Evolutionary conservation across 2,113 vertebrate genomes (phyloP), one percentile per base, ranked within the genome.

Genomic region (Bufo bufo): DNA sequence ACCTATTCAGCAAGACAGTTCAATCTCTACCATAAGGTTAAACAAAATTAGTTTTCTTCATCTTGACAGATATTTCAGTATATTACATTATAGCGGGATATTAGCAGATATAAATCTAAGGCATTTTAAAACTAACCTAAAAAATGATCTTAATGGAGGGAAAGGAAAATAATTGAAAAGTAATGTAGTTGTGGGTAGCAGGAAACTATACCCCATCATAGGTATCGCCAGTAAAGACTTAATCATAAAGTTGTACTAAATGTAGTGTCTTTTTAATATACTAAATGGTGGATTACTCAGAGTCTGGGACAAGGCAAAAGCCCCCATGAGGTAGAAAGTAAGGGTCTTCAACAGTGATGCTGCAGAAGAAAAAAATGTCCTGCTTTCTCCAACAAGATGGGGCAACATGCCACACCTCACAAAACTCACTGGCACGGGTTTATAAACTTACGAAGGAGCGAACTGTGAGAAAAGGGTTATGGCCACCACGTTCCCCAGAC

Each of bases 11-110:
- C 47, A 65, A 47, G 58, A 16, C 72, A 84, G 23, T 54, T 78
- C 49, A 65, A 43, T 83, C 59, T 65, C 63, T 52, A 56, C 63
- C 50, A 49, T 43, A 47, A 17, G 61, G 77, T 61, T 87, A 82
- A 58, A 11, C 65, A 49, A 82, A 61, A 88, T 83, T 58, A 19
- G 65, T 52, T 83, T 77, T 82, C 71, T 77, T 77, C 43, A 77
- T 85, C 52, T 72, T 17, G 59, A 66, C 59, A 85, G 69, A 85
- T 75, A 5, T 75, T 17, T 9, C 52, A 58, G 6, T 43, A 10
- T 45, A 47, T 75, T 47, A 59, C 16, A 45, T 33, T 77, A 77
- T n/a, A 61, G 56, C 43, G 12, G 19, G 14, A 65, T 61, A 61
- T 61, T 19, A 81, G 33, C 20, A 4, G 33, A 50, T 10, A 81